Base-by-base conservation (phyloP, 1,140 invertebrate genomes). In the Drosophila burlai region DNA sequence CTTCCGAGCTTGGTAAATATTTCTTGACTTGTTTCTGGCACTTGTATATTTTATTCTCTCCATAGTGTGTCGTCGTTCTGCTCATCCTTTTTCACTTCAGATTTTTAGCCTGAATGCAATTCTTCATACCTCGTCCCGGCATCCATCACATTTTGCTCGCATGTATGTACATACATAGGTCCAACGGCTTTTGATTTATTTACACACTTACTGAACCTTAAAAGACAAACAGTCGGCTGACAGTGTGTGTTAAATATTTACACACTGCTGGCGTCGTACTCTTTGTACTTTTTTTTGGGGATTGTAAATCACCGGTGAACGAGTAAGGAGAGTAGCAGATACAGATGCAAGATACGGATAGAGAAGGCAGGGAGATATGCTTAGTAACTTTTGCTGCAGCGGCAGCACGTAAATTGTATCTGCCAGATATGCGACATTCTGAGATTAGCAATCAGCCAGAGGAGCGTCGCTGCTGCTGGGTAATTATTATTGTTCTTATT, bases 261-360 rank as follows among this genome's bases (percentile, higher is more conserved):
- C 52, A 66, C 31, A 55, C 61, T 58, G 1, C 26, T 49, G 54
- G 46, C 43, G 21, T 64, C 42, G 50, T 50, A 16, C 26, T 73
- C 47, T 62, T 36, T 47, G 40, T 31, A 31, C n/a, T 52, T 38
- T 21, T 31, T 54, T 55, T 38, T 54, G 59, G 50, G 46, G 36
- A 50, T 66, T 85, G 76, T 83, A 87, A 86, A 87, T 87, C 80
- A 87, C 49, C 45, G 45, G 45, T 43, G 47, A 64, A 21, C 21
- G 57, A 58, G 67, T 50, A 18, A 43, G 38, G 67, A 45, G 18
- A 60, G 80, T 47, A 76, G 66, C 55, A 57, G 52, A 43, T 72
- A 36, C 65, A 71, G 67, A 71, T 81, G 82, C 54, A 75, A 79
- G 75, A 64, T 55, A 57, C 24, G 26, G 55, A 47, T 59, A 42